phyloP scores from a whole-genome alignment of 2,888 invertebrate species.

The Hymenopus coronatus region DNA sequence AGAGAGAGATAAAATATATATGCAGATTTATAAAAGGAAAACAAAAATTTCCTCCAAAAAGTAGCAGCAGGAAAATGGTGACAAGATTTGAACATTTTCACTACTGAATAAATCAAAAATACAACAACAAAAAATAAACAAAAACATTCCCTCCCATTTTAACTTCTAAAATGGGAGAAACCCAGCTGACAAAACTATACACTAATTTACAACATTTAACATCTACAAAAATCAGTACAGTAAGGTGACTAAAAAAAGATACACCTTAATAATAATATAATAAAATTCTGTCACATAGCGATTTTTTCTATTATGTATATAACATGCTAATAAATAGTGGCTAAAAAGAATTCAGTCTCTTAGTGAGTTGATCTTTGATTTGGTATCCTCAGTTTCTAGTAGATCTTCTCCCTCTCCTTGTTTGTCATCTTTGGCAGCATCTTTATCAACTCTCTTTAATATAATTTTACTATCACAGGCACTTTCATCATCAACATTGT shows the following conservation, averaged over 20 bases:
- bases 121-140: conserved; percentile 21
- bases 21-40: conserved; percentile 31
- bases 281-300: conserved; percentile 31
- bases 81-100: conserved; percentile 6
- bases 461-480: conserved; percentile 53
- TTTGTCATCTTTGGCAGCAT: conserved; percentile 33
- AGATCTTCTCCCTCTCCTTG: conserved; percentile 23
- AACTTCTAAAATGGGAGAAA: conserved; percentile 10
- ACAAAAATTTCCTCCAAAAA: conserved; percentile 27
- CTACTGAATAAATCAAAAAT: conserved; percentile 5
- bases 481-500: conserved; percentile 42
- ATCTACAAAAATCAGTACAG: conserved; percentile 37
- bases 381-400: conserved; percentile 33
- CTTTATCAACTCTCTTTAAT: conserved; percentile 41
- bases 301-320: conserved; percentile 29
- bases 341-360: conserved; percentile 35
- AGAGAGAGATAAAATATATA: conserved; percentile 30
- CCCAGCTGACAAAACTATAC: conserved; percentile 19
- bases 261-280: conserved; percentile 33
- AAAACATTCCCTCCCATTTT: conserved; percentile 13
- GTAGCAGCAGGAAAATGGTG: conserved; percentile 14
- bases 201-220: conserved; percentile 33
- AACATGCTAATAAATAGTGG: conserved; percentile 33
- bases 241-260: conserved; percentile 34
- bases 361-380: conserved; percentile 35